These are phyloP conservation scores for Muscidifurax raptorellus DNA, from an alignment of 1,140 invertebrate genomes.

Conservation along the genomic window DNA sequence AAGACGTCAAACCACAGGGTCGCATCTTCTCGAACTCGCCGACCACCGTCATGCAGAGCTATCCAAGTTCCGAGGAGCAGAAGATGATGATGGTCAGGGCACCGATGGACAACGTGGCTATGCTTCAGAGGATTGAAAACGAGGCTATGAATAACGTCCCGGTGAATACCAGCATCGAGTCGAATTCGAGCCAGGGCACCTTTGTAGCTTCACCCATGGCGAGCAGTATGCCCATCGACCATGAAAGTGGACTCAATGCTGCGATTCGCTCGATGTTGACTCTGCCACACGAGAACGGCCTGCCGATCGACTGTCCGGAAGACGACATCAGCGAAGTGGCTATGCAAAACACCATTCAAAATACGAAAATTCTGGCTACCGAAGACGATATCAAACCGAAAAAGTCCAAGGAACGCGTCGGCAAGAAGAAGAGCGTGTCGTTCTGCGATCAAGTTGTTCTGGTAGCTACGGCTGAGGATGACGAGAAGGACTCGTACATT, in stretches of 20 bases:
- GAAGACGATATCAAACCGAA: constrained; percentile 70
- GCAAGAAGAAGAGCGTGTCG: constrained; percentile 93
- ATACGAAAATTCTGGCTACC: constrained; percentile 70
- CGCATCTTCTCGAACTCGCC: constrained; percentile 32
- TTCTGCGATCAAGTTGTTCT: constrained; percentile 95
- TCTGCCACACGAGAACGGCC: constrained; percentile 71
- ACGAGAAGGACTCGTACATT: constrained; percentile 92
- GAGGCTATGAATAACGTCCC: constrained; percentile 47
- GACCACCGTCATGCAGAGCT: constrained; percentile 18
- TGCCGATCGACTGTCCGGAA: constrained; percentile 72
- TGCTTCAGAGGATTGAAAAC: not conserved
- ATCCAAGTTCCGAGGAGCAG: constrained; percentile 11
- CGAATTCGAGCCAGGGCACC: constrained; percentile 63
- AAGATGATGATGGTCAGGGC: not conserved
- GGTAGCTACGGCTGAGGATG: constrained; percentile 93
- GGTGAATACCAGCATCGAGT: constrained; percentile 64
- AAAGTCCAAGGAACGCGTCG: constrained; percentile 76
- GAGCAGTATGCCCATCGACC: constrained; percentile 22
- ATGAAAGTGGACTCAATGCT: constrained; percentile 68
- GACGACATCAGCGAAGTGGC: constrained; percentile 74
- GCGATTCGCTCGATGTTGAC: constrained; percentile 72
- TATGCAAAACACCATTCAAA: constrained; percentile 74
- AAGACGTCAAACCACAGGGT: constrained; percentile 18
- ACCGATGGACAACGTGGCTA: not conserved
- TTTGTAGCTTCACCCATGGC: constrained; percentile 54